phyloP scores from a whole-genome alignment of 2,113 vertebrate species.

The Oryzias celebensis region DNA sequence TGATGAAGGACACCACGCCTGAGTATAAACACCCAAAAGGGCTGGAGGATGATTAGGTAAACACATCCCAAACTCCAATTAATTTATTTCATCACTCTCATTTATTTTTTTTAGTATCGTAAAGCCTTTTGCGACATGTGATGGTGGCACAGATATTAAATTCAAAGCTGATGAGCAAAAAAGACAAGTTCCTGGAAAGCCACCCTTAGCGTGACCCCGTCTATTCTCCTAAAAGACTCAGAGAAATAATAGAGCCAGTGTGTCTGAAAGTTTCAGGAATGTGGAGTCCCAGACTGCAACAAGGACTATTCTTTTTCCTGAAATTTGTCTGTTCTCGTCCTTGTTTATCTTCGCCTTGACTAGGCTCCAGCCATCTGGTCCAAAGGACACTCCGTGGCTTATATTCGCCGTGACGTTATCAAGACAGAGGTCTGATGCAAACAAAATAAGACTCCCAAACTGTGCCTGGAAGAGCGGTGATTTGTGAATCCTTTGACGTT shows the following conservation, averaged over 20 bases:
- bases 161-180: neutral
- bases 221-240: neutral
- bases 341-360: conserved; percentile 57
- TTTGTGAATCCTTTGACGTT: neutral
- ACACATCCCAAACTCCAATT: no score
- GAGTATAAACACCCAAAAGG: no score
- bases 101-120: no score
- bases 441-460: conserved; percentile 9
- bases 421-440: conserved; percentile 30
- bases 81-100: no score
- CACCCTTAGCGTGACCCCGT: neutral
- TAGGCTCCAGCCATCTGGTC: conserved; percentile 40
- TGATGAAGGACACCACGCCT: no score
- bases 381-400: conserved; percentile 26
- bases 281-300: conserved; percentile 40
- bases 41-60: no score
- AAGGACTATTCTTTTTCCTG: conserved; percentile 11
- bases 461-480: neutral
- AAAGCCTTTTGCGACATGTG: no score
- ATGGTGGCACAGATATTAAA: no score
- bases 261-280: conserved; percentile 19
- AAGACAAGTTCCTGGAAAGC: conserved; percentile 10
- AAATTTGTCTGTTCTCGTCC: conserved; percentile 31
- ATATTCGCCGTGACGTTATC: conserved; percentile 53
- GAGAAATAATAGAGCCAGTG: conserved; percentile 26